Evolutionary conservation across 2,888 invertebrate genomes (phyloP).

Genomic region (Dryomyza anilis): DNA sequence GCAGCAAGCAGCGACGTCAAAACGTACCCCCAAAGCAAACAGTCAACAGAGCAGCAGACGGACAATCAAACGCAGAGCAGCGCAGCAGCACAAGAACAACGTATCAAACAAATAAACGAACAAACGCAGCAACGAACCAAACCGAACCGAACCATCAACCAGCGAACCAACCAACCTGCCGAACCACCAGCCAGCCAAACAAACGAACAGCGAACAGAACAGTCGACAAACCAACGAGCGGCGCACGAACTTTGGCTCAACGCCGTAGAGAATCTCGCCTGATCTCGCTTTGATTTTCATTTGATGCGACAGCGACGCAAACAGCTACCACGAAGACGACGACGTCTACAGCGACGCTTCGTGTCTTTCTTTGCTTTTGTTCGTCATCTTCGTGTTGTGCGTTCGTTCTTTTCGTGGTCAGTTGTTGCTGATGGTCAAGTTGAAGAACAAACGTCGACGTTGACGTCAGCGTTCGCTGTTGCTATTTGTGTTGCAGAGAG

Average conservation of each 20-base stretch:
- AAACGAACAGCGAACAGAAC: slow-evolving; percentile 5
- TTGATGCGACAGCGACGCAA: background rate
- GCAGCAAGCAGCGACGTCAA: slow-evolving; percentile 19
- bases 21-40: slow-evolving; percentile 18
- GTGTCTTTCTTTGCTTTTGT: background rate
- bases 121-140: slow-evolving; percentile 5
- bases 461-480: slow-evolving; percentile 7
- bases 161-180: slow-evolving; percentile 15
- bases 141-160: slow-evolving; percentile 12
- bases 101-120: slow-evolving; percentile 3
- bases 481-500: slow-evolving; percentile 14
- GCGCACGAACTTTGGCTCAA: background rate
- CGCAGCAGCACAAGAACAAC: slow-evolving; percentile 34
- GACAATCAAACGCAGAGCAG: slow-evolving; percentile 28
- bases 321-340: background rate
- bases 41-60: slow-evolving; percentile 25
- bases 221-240: background rate
- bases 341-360: background rate
- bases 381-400: too few relatives aligned
- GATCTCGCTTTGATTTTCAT: background rate
- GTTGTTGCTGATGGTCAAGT: slow-evolving; percentile 40
- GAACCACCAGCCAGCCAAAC: slow-evolving; percentile 34
- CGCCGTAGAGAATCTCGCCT: slow-evolving; percentile 3
- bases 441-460: slow-evolving; percentile 38
- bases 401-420: slow-evolving; percentile 19